phyloP scores from a whole-genome alignment of 2,888 invertebrate genomes.

The Flabesymbios commensalis region DNA sequence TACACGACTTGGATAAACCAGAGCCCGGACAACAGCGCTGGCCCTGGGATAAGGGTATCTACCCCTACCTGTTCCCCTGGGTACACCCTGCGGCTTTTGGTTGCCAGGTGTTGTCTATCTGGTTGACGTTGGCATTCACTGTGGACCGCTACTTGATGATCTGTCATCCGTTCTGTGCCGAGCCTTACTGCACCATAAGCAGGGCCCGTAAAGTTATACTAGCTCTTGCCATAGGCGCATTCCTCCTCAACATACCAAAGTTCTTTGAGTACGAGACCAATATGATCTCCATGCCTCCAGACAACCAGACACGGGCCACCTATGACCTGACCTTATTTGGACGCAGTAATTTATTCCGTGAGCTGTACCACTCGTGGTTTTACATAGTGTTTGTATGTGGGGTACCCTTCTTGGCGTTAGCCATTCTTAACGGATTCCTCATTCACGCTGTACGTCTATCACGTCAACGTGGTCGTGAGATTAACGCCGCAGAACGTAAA shows the following conservation, averaged over 20 bases:
- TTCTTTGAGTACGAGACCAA: conserved; percentile 55
- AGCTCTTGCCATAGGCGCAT: conserved; percentile 43
- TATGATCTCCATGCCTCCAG: conserved; percentile 24
- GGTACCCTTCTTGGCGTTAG: conserved; percentile 56
- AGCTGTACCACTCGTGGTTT: conserved; percentile 56
- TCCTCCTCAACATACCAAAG: conserved; percentile 55
- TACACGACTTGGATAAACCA: conserved; percentile 45
- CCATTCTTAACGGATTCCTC: conserved; percentile 56
- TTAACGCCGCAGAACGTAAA: conserved; percentile 54
- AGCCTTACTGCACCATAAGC: conserved; percentile 50
- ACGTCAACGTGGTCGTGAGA: conserved; percentile 47
- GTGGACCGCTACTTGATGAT: conserved; percentile 62
- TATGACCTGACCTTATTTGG: conserved; percentile 46
- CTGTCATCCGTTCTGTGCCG: conserved; percentile 59
- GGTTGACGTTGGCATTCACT: conserved; percentile 59
- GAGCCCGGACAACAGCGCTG: conserved; percentile 9
- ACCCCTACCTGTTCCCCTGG: conserved; percentile 53
- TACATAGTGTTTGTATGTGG: conserved; percentile 58
- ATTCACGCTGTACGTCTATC: conserved; percentile 56
- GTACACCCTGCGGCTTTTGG: conserved; percentile 56
- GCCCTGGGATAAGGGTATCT: conserved; percentile 37
- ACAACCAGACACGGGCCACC: conserved; percentile 9
- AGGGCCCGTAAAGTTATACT: conserved; percentile 51
- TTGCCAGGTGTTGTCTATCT: conserved; percentile 58
- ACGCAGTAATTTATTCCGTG: conserved; percentile 37